A percentile compares a stretch with the other conserved stretches of the same genome.
Conservation (phyloP, 2,113 vertebrate species). For the human region DNA sequence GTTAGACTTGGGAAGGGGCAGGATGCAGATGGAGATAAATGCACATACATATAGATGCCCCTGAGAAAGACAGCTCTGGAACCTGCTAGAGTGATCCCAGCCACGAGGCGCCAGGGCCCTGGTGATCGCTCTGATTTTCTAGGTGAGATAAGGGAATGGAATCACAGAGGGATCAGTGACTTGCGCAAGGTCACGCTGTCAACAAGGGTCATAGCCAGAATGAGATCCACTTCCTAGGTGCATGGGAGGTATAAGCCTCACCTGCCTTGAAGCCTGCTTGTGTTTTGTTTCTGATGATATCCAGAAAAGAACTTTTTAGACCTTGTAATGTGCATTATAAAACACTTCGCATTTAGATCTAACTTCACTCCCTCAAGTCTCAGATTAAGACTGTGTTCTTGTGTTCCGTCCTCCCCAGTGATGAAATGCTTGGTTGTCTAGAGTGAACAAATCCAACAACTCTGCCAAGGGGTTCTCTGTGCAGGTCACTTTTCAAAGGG, state of each 20-base stretch:
- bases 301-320: not conserved
- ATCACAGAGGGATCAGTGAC: not conserved
- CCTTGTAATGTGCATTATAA: rapidly evolving
- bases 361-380: not conserved
- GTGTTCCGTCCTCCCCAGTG: not conserved
- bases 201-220: not conserved
- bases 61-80: not conserved
- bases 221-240: not conserved
- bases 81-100: not conserved
- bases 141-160: not conserved
- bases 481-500: not conserved
- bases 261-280: not conserved
- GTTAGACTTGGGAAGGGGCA: not conserved
- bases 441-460: not conserved
- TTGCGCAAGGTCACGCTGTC: not conserved
- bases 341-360: not conserved
- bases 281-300: not conserved
- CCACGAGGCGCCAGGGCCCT: not conserved
- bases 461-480: not conserved
- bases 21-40: not conserved
- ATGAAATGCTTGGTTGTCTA: not conserved
- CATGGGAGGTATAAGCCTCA: not conserved
- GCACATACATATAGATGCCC: rapidly evolving
- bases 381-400: not conserved
- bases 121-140: not conserved